These are phyloP conservation scores for Halictus quadricinctus DNA, from an alignment of 2,888 invertebrate genomes.

Conservation along the genomic window DNA sequence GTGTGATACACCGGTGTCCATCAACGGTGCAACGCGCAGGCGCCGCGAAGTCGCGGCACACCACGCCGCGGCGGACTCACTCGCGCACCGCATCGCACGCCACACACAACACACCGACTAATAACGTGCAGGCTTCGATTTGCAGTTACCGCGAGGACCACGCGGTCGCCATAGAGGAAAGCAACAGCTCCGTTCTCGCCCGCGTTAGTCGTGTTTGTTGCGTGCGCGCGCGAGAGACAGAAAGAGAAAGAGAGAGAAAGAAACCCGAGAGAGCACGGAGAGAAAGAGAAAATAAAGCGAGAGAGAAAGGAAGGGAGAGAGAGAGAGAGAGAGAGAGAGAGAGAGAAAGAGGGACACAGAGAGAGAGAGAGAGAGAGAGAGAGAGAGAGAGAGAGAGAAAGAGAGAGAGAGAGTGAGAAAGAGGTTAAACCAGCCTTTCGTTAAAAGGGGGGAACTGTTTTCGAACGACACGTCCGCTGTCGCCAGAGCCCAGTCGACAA, in stretches of 20 bases:
- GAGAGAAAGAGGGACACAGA: background rate
- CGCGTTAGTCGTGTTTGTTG: constrained; percentile 30
- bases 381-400: background rate
- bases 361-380: background rate
- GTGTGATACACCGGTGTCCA: constrained; percentile 32
- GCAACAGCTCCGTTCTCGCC: constrained; percentile 47
- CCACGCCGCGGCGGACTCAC: constrained; percentile 80
- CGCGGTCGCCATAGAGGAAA: constrained; percentile 70
- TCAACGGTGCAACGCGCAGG: constrained; percentile 72
- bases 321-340: background rate
- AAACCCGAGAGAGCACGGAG: background rate
- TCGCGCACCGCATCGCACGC: constrained; percentile 82
- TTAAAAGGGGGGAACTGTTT: constrained; percentile 12
- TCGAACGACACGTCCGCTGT: constrained; percentile 17
- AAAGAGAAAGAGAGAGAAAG: background rate
- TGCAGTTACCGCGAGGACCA: constrained; percentile 70
- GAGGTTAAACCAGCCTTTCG: background rate
- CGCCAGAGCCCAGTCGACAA: constrained; percentile 15
- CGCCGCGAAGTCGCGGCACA: constrained; percentile 79
- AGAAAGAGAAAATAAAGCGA: background rate
- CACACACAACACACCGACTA: constrained; percentile 79
- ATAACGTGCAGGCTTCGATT: constrained; percentile 69
- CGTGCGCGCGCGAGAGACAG: constrained; percentile 22
- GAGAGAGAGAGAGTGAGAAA: background rate
- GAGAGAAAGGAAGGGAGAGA: background rate